Conservation (phyloP, 2,888 invertebrate genomes). For the Eulithis prunata region DNA sequence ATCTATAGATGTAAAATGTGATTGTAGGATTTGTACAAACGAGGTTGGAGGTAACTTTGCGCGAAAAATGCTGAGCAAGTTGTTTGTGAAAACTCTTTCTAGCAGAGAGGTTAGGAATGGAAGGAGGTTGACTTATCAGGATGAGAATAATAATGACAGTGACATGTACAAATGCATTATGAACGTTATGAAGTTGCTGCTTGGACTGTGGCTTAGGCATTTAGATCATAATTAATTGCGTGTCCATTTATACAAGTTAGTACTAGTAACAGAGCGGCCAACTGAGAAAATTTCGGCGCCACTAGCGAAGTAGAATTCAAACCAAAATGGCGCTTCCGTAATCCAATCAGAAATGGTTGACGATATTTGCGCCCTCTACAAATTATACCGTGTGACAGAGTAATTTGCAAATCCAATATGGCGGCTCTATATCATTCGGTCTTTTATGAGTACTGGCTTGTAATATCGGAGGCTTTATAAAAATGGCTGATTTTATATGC, state of each 20-base stretch:
- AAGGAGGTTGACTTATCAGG: conserved; percentile 66
- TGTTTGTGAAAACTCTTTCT: conserved; percentile 63
- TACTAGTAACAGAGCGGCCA: neutral
- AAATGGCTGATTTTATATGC: conserved; percentile 15
- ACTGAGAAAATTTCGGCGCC: neutral
- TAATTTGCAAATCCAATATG: no score
- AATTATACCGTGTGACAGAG: no score
- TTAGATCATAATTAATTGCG: conserved; percentile 65
- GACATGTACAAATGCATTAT: conserved; percentile 74
- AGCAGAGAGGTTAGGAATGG: conserved; percentile 46
- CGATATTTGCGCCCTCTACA: neutral
- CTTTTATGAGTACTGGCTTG: neutral
- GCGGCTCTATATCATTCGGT: neutral
- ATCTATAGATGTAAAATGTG: conserved; percentile 62
- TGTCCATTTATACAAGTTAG: conserved; percentile 2
- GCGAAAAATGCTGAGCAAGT: conserved; percentile 59
- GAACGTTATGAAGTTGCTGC: conserved; percentile 71
- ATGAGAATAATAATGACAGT: conserved; percentile 70
- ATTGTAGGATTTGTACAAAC: conserved; percentile 75
- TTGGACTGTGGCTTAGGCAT: conserved; percentile 80
- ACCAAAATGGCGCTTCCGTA: conserved; percentile 9
- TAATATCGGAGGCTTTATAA: conserved; percentile 1
- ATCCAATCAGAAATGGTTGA: neutral
- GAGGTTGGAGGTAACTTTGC: conserved; percentile 50
- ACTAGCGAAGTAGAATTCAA: neutral